phyloP scores from a whole-genome alignment of 2,113 vertebrate genomes.

The Arenaria interpres region DNA sequence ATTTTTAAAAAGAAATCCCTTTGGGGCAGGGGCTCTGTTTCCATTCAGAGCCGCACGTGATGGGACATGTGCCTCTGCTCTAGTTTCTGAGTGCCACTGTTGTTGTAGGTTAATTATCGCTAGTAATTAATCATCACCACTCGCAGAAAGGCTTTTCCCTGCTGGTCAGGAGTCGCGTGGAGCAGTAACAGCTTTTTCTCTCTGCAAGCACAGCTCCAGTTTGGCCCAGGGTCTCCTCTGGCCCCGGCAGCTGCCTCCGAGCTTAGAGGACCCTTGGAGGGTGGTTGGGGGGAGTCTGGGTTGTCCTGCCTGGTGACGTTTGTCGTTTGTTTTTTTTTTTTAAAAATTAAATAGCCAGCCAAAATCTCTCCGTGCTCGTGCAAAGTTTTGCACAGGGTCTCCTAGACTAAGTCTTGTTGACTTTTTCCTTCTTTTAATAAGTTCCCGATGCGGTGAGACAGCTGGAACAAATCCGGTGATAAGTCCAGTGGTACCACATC shows the following conservation, averaged over 20 bases:
- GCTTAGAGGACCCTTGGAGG: background rate
- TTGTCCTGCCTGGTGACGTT: background rate
- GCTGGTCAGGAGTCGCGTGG: background rate
- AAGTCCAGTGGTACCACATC: background rate
- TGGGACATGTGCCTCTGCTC: background rate
- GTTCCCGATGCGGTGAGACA: background rate
- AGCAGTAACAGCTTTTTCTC: background rate
- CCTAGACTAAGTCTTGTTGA: background rate
- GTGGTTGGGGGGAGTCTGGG: background rate
- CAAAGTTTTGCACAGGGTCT: background rate
- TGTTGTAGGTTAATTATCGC: slow-evolving; percentile 17
- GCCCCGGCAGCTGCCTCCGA: background rate
- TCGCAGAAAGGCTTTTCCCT: background rate
- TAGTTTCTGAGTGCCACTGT: background rate
- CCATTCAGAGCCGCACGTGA: background rate
- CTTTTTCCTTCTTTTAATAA: background rate
- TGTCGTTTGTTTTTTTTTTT: background rate
- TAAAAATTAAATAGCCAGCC: background rate
- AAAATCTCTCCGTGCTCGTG: background rate
- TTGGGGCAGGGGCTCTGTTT: background rate
- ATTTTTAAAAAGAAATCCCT: background rate
- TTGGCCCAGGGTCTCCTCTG: background rate
- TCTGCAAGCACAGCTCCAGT: background rate
- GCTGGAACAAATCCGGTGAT: background rate
- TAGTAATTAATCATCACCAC: slow-evolving; percentile 7